Conservation (phyloP, 2,797 vertebrate species). For the Nothura maculosa region DNA sequence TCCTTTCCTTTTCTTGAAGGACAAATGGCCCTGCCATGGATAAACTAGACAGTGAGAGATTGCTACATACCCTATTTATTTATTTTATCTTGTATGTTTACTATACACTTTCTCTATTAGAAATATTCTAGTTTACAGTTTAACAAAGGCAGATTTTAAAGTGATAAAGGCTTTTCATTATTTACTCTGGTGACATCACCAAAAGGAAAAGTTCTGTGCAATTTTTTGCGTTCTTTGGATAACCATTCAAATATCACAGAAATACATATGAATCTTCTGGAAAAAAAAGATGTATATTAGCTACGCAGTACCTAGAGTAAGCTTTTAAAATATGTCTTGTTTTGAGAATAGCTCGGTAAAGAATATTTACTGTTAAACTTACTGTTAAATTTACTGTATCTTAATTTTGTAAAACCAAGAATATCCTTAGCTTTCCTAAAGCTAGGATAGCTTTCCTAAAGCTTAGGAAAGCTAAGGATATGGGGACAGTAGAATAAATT, state of each 20-base stretch:
- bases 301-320: background rate
- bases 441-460: background rate
- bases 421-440: background rate
- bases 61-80: background rate
- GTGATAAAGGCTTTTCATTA: background rate
- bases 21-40: background rate
- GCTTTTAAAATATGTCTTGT: background rate
- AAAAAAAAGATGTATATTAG: background rate
- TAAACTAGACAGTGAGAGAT: accelerated
- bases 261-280: background rate
- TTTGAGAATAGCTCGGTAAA: background rate
- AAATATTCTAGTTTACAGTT: background rate
- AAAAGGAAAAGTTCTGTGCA: background rate
- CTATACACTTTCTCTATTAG: background rate
- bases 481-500: background rate
- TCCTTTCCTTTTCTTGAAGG: background rate
- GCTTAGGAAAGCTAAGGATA: background rate
- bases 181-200: background rate
- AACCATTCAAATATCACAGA: background rate
- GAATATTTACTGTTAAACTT: background rate
- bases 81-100: background rate
- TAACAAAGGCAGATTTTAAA: background rate
- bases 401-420: background rate
- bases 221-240: background rate
- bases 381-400: background rate